Percentiles rank a stretch among this genome's conserved stretches.
Evolutionary conservation across 2,888 invertebrate genomes (phyloP).

Genomic region (Abrostola triplasia): DNA sequence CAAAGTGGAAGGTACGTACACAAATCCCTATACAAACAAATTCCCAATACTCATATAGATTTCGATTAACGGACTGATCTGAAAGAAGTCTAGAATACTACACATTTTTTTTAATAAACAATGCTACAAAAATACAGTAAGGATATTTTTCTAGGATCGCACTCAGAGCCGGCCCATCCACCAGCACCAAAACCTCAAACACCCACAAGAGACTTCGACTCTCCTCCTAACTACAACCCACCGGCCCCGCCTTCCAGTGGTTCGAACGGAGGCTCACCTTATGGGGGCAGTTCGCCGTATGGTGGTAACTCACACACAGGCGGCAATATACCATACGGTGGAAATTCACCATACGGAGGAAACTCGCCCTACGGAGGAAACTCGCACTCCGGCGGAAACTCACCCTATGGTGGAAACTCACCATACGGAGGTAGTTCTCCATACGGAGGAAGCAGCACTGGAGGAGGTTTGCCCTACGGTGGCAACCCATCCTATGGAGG

Average conservation of each 20-base stretch:
- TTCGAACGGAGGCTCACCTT: constrained; percentile 49
- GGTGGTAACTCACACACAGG: constrained; percentile 48
- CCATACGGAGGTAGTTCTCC: constrained; percentile 50
- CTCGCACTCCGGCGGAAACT: constrained; percentile 48
- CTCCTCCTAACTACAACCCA: constrained; percentile 80
- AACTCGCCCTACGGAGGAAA: constrained; percentile 44
- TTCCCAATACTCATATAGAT: no score
- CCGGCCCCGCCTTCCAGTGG: constrained; percentile 75
- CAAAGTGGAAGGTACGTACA: constrained; percentile 77
- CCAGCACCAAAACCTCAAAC: constrained; percentile 71
- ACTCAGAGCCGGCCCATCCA: constrained; percentile 76
- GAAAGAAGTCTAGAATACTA: no score
- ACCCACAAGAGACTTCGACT: constrained; percentile 72
- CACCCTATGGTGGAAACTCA: constrained; percentile 51
- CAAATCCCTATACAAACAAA: not conserved
- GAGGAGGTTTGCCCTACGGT: constrained; percentile 58
- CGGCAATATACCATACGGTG: constrained; percentile 55
- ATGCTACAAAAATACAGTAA: not conserved
- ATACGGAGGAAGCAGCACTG: no score
- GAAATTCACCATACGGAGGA: constrained; percentile 57
- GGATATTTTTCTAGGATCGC: constrained; percentile 72
- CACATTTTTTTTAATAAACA: not conserved
- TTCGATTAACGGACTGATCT: no score
- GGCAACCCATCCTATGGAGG: constrained; percentile 60
- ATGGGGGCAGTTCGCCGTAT: constrained; percentile 53